Base-by-base conservation (phyloP, 2,113 vertebrate species). In the Aegypius monachus region DNA sequence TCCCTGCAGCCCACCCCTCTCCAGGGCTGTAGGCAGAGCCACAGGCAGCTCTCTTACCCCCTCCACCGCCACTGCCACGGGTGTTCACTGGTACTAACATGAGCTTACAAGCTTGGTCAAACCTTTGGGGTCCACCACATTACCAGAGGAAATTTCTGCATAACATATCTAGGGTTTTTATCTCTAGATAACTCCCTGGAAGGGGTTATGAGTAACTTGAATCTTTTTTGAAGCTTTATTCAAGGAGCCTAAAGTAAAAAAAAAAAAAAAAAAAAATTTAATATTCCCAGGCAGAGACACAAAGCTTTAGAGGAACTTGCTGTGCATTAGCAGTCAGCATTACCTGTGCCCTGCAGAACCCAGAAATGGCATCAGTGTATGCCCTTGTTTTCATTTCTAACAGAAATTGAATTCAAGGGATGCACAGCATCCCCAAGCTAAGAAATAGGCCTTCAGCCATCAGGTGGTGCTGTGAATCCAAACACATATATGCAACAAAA, bases 401-500 rank as follows among this genome's bases (percentile, higher is more conserved):
- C 27, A 55, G 55, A 55, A 78, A 67, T 1, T 5, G 38, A 85
- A 81, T 67, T 3, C 3, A 73, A 80, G 40, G 62, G 31, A 89
- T 26, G 45, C 11, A 31, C 38, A 67, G 10, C 40, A 79, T 34
- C 47, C 61, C 43, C 50, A 56, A 53, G 31, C 31, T 50, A 68
- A 85, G 68, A 82, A 65, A 90, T 5, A 8, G 61, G 53, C 27
- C 53, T 91, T 86, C 73, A 50, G 81, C 91, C 96, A 93, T 94
- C 75, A 95, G 95, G 92, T 93, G 96, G 96, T 88, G 97, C 95
- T 97, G 56, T 96, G 81, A 82, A 88, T 77, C 83, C 73, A 93
- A 92, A 79, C 53, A 95, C 92, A 91, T 20, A 13, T 0, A 29
- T 13, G 10, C 22, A 68, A 84, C 31, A 31, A 65, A 74, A 31